Evolutionary conservation across 2,113 vertebrate species (phyloP).

Genomic region (Onychostruthus taczanowskii): DNA sequence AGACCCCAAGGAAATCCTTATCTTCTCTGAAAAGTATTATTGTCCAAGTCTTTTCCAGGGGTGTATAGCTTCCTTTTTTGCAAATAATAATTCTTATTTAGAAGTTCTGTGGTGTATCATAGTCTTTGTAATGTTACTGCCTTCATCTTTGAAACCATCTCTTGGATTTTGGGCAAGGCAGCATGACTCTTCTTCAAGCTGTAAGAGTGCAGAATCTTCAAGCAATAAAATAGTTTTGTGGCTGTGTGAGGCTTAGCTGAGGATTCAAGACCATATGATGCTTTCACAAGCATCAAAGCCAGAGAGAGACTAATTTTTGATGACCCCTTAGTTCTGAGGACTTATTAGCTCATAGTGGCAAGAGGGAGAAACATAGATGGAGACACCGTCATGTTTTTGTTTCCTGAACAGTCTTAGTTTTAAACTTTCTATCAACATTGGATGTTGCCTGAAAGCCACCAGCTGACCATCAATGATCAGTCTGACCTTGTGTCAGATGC

Average conservation of each 20-base stretch:
- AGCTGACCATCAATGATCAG: neutral
- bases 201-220: neutral
- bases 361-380: neutral
- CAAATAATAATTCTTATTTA: neutral
- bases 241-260: neutral
- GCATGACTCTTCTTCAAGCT: neutral
- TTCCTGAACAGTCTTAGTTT: neutral
- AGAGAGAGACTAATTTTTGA: neutral
- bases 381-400: neutral
- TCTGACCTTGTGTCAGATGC: constrained; percentile 22
- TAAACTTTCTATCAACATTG: neutral
- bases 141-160: neutral
- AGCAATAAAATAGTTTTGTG: neutral
- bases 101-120: neutral
- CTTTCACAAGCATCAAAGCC: neutral
- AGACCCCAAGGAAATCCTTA: neutral
- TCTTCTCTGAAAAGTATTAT: neutral
- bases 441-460: constrained; percentile 35
- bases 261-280: neutral
- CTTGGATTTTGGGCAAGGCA: neutral
- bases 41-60: neutral
- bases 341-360: neutral
- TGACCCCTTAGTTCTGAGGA: neutral
- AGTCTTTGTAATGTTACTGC: neutral
- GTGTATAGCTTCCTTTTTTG: neutral